Conservation (phyloP, 2,797 vertebrate genomes). For the Morus bassanus region DNA sequence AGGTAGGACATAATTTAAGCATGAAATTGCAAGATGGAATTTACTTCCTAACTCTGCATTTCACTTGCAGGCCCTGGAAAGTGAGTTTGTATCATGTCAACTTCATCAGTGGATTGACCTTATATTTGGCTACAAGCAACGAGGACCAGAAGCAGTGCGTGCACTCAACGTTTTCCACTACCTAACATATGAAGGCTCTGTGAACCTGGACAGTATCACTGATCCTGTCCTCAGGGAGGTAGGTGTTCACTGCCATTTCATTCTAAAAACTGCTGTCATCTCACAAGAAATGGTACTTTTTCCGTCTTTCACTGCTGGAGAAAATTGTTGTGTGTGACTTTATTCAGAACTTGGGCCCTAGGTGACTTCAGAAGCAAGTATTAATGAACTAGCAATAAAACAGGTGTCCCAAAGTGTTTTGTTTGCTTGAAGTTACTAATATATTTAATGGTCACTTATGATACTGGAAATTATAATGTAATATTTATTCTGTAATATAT, state of each 20-base stretch:
- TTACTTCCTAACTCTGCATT: constrained; percentile 39
- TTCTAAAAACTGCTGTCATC: not conserved
- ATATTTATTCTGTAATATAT: not conserved
- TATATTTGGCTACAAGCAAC: constrained; percentile 98
- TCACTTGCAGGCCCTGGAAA: constrained; percentile 92
- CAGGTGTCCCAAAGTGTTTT: not conserved
- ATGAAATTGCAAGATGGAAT: not conserved
- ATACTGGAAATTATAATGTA: not conserved
- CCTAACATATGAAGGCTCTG: constrained; percentile 93
- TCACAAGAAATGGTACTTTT: constrained; percentile 4
- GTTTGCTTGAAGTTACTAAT: not conserved
- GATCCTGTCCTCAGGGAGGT: constrained; percentile 92
- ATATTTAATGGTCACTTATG: not conserved
- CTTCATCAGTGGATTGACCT: constrained; percentile 99
- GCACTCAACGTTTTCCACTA: constrained; percentile 98
- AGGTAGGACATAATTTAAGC: not conserved
- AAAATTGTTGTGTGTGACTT: not conserved
- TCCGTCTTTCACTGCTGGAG: not conserved
- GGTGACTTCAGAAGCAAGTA: not conserved
- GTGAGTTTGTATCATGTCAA: constrained; percentile 98
- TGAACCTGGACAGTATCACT: constrained; percentile 91
- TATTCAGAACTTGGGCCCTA: not conserved
- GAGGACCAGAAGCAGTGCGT: constrained; percentile 94
- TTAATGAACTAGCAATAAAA: not conserved
- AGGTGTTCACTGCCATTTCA: constrained; percentile 51